Conservation (phyloP, 2,888 invertebrate genomes). For the Xanthorhoe spadicearia region DNA sequence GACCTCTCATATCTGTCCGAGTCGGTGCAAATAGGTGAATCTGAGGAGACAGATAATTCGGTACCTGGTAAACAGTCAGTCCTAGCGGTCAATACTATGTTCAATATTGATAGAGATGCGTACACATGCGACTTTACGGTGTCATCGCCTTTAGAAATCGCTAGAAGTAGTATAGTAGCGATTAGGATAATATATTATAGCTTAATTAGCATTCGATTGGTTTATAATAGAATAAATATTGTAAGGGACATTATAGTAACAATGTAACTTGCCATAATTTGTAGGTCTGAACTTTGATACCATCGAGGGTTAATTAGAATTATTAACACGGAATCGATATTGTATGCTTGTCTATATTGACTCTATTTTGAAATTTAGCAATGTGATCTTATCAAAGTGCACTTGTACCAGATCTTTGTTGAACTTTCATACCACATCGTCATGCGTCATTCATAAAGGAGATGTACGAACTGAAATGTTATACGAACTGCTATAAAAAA, state of each 20-base stretch:
- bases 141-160: slow-evolving; percentile 15
- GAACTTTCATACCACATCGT: slow-evolving; percentile 9
- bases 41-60: slow-evolving; percentile 51
- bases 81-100: slow-evolving; percentile 25
- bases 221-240: slow-evolving; percentile 8
- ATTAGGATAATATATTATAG: slow-evolving; percentile 9
- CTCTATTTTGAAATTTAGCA: not conserved
- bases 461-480: no score
- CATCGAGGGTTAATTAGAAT: no score
- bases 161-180: slow-evolving; percentile 5
- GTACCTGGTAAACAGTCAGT: slow-evolving; percentile 26
- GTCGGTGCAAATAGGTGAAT: slow-evolving; percentile 46
- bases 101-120: slow-evolving; percentile 15
- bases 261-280: not conserved
- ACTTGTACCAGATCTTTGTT: not conserved
- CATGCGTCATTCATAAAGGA: slow-evolving; percentile 1
- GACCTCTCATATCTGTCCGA: slow-evolving; percentile 17
- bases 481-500: not conserved
- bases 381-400: not conserved
- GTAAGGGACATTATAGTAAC: slow-evolving; percentile 1
- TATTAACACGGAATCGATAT: no score
- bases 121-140: slow-evolving; percentile 7
- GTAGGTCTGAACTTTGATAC: not conserved
- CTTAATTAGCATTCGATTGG: not conserved
- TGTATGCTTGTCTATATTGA: no score